Base-by-base conservation (phyloP, 53 echinoderm and acorn worm genomes). In the Patiria pectinifera region DNA sequence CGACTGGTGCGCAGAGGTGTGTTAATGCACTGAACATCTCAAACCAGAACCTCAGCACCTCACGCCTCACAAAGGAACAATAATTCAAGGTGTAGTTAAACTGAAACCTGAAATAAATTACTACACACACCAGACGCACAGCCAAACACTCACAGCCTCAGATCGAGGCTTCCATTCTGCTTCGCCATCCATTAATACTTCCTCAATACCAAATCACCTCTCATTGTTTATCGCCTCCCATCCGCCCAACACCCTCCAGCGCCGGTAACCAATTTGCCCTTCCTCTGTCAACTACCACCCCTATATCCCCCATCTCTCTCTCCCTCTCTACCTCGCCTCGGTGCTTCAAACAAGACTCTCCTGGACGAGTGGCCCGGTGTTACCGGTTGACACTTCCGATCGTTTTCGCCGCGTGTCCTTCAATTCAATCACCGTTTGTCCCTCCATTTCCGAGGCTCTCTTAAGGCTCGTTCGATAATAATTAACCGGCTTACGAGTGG, bases 401-500 rank as follows among this genome's bases (percentile, higher is more conserved):
- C 76, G 62, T 78, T 76, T 45, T 26, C 86, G 21, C 45, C 62
- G 21, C 78, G 62, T 78, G 88, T 78, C 78, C 76, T 60, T 61
- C 88, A 76, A 88, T 59, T 88, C 88, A 88, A 88, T 59, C 11
- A 78, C 61, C 35, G 45, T 78, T 88, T 53, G 5, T 44, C 88
- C 76, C 6, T 18, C 78, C 61, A 88, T 88, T 88, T 88, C 88
- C 88, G 88, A 19, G 59, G 78, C 88, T 60, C 88, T 77, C 35
- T 2, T 74, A 7, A 76, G 35, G 44, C 77, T 88, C 88, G 88
- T 88, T 88, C 88, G 78, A 88, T 88, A 88, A 88, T 88, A 88
- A 88, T 88, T 88, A 88, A 88, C 88, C 61, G 75, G 86, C 74
- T 75, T 72, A 72, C n/a, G 49, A 86, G 86, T 86, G 86, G 86